Percentiles rank a stretch among this genome's conserved stretches.
Conservation (phyloP, 1,140 invertebrate species). For the Globodera ellingtonae region DNA sequence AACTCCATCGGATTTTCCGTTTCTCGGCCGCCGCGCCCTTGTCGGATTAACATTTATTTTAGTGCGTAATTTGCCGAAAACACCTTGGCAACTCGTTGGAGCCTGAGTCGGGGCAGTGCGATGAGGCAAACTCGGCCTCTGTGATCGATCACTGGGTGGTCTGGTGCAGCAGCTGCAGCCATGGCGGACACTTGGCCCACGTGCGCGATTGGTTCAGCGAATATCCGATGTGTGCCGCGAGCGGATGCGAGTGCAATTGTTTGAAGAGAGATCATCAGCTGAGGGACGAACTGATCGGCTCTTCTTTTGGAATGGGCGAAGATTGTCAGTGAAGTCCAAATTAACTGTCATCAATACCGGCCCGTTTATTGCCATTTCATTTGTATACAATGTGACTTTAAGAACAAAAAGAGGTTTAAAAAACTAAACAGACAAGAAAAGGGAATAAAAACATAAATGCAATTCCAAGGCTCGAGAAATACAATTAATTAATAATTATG, state of each 20-base stretch:
- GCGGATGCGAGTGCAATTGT: constrained; percentile 40
- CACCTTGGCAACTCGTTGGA: constrained; percentile 36
- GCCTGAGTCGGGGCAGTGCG: constrained; percentile 21
- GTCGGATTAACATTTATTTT: neutral
- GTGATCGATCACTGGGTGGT: constrained; percentile 47
- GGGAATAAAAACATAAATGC: no score
- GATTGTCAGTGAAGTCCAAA: neutral
- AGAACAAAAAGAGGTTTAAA: no score
- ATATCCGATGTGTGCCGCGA: constrained; percentile 37
- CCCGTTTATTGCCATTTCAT: no score
- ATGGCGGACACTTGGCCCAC: constrained; percentile 45
- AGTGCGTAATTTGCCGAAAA: constrained; percentile 43
- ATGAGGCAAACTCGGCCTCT: constrained; percentile 10
- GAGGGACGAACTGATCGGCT: constrained; percentile 11
- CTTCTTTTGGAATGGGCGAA: neutral
- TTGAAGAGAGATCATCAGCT: constrained; percentile 29
- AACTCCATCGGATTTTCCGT: no score
- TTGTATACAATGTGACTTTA: no score
- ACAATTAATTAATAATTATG: no score
- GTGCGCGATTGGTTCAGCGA: constrained; percentile 43
- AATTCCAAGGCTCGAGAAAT: no score
- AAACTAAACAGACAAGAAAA: no score
- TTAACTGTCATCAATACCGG: neutral
- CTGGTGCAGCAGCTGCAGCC: constrained; percentile 32
- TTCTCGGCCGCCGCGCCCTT: neutral